These are phyloP conservation scores for Cryptus viduatorius DNA, from an alignment of 2,888 invertebrate species.

Conservation along the genomic window DNA sequence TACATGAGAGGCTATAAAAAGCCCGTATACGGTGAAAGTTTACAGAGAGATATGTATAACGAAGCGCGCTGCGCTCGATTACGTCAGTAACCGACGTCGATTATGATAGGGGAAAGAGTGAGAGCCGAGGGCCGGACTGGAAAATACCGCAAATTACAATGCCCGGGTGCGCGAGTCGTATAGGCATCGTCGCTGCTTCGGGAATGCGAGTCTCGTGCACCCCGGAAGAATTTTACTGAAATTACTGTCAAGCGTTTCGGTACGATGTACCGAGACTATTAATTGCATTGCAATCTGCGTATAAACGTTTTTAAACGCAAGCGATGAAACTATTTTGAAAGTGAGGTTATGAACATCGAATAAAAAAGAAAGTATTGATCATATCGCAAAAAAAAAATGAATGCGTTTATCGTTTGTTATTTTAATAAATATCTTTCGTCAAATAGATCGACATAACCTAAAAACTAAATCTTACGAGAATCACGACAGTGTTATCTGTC, in stretches of 20 bases:
- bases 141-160: conserved; percentile 54
- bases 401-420: too few relatives aligned
- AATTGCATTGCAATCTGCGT: neutral
- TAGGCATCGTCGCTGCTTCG: neutral
- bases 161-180: conserved; percentile 39
- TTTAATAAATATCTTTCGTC: too few relatives aligned
- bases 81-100: conserved; percentile 56
- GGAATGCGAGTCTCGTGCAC: neutral
- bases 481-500: too few relatives aligned
- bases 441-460: too few relatives aligned
- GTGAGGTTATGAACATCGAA: neutral
- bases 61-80: conserved; percentile 63
- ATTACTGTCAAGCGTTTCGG: conserved; percentile 9
- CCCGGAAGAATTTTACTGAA: conserved; percentile 45
- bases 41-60: conserved; percentile 48
- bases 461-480: too few relatives aligned
- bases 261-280: neutral
- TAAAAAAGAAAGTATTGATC: neutral
- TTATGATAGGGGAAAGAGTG: conserved; percentile 46
- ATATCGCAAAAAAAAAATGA: neutral
- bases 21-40: conserved; percentile 64
- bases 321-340: neutral
- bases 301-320: neutral
- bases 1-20: conserved; percentile 4
- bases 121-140: conserved; percentile 12